A percentile compares a stretch with the other conserved stretches of the same genome.
These are phyloP conservation scores for Goniozus legneri DNA, from an alignment of 1,140 invertebrate species.

Conservation along the genomic window DNA sequence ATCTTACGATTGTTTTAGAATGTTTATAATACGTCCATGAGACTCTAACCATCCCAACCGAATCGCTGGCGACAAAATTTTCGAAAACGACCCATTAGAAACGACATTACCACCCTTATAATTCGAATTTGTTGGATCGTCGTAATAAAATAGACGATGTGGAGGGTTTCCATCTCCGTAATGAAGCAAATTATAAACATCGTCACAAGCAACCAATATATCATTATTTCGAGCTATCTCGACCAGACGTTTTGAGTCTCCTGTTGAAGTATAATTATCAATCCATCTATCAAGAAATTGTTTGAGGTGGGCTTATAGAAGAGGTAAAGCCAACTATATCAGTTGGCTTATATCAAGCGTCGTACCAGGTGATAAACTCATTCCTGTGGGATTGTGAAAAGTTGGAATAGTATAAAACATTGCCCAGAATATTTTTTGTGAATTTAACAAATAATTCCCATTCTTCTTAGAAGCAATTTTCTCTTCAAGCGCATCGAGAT, in stretches of 20 bases:
- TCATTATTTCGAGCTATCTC: slow-evolving; percentile 57
- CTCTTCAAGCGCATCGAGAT: slow-evolving; percentile 53
- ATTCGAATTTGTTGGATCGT: slow-evolving; percentile 44
- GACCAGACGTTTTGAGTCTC: slow-evolving; percentile 53
- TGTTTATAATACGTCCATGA: slow-evolving; percentile 47
- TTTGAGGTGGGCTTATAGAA: too few relatives aligned
- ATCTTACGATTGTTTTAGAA: slow-evolving; percentile 48
- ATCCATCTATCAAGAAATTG: too few relatives aligned
- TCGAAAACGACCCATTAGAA: slow-evolving; percentile 67
- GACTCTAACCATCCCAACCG: slow-evolving; percentile 67
- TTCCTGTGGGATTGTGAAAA: slow-evolving; percentile 67
- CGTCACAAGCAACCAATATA: slow-evolving; percentile 62
- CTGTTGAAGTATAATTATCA: too few relatives aligned
- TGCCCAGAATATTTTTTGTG: slow-evolving; percentile 58
- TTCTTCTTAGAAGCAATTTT: slow-evolving; percentile 29
- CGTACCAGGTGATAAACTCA: slow-evolving; percentile 52
- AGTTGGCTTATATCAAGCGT: not conserved
- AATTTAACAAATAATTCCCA: slow-evolving; percentile 29
- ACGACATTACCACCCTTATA: slow-evolving; percentile 59
- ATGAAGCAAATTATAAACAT: slow-evolving; percentile 66
- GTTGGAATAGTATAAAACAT: slow-evolving; percentile 65
- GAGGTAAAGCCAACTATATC: not conserved
- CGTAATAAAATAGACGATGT: slow-evolving; percentile 57
- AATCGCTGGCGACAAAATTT: slow-evolving; percentile 64
- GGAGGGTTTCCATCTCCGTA: slow-evolving; percentile 53